phyloP scores from a whole-genome alignment of 2,113 vertebrate genomes.

The Corvus moneduloides region DNA sequence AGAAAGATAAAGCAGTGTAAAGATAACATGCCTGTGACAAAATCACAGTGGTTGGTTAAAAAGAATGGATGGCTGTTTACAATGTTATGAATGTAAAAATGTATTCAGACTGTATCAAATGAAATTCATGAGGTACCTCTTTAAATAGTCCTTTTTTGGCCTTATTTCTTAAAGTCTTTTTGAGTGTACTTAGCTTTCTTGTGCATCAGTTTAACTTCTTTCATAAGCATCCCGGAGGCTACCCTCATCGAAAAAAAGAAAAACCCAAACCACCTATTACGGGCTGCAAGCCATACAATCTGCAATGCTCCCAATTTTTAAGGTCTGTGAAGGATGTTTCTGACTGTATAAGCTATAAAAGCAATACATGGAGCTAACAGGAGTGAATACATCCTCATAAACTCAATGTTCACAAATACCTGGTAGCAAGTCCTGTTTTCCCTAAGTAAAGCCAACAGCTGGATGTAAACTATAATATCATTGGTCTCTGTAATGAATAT shows the following conservation, averaged over 20 bases:
- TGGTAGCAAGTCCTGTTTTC: background rate
- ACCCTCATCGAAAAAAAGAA: background rate
- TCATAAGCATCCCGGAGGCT: background rate
- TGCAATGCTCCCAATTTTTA: background rate
- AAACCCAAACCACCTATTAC: background rate
- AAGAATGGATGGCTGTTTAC: background rate
- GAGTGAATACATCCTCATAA: background rate
- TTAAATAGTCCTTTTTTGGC: background rate
- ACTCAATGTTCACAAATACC: background rate
- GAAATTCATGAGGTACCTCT: background rate
- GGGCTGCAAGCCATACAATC: background rate
- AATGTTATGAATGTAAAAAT: background rate
- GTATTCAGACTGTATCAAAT: background rate
- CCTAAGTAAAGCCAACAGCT: background rate
- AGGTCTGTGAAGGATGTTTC: background rate
- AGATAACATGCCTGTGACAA: background rate
- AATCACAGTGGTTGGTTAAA: background rate
- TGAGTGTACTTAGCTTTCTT: background rate
- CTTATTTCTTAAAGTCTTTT: background rate
- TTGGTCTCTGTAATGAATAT: background rate
- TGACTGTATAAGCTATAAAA: background rate
- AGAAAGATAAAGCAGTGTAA: background rate
- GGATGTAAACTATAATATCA: background rate
- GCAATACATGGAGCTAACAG: background rate
- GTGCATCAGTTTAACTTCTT: background rate